Percentiles rank a stretch among this genome's conserved stretches.
These are phyloP conservation scores for Macrochelys suwanniensis DNA, from an alignment of 2,797 vertebrate genomes.

Conservation along the genomic window DNA sequence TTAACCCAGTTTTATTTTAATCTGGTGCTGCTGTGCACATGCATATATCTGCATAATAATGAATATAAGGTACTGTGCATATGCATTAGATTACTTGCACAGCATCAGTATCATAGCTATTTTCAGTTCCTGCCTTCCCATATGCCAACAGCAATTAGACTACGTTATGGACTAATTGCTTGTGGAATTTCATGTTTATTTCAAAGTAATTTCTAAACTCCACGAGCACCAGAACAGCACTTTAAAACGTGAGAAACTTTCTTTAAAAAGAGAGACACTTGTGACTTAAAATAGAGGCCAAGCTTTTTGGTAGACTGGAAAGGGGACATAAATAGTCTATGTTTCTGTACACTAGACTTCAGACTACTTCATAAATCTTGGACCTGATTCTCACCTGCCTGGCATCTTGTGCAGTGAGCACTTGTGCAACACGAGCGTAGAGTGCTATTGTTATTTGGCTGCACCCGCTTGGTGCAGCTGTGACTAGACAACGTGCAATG, in stretches of 20 bases:
- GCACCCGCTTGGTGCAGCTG: not conserved
- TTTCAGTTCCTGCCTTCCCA: not conserved
- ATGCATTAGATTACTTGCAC: not conserved
- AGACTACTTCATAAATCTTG: not conserved
- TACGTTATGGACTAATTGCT: not conserved
- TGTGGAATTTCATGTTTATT: not conserved
- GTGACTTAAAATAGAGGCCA: not conserved
- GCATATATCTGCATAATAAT: not conserved
- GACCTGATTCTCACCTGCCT: not conserved
- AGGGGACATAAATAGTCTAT: not conserved
- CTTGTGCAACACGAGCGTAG: not conserved
- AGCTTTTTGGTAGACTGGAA: accelerated
- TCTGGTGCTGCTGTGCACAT: not conserved
- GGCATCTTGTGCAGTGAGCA: not conserved
- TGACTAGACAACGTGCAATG: not conserved
- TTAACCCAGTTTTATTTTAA: not conserved
- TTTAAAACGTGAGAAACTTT: not conserved
- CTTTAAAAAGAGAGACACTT: not conserved
- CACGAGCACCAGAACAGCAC: not conserved
- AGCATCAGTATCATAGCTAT: not conserved
- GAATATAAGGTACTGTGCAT: not conserved
- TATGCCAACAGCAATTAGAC: not conserved
- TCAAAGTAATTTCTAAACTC: not conserved
- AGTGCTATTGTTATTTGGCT: not conserved
- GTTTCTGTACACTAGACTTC: not conserved